Conservation (phyloP, 2,113 vertebrate genomes). For the Vulpes lagopus region DNA sequence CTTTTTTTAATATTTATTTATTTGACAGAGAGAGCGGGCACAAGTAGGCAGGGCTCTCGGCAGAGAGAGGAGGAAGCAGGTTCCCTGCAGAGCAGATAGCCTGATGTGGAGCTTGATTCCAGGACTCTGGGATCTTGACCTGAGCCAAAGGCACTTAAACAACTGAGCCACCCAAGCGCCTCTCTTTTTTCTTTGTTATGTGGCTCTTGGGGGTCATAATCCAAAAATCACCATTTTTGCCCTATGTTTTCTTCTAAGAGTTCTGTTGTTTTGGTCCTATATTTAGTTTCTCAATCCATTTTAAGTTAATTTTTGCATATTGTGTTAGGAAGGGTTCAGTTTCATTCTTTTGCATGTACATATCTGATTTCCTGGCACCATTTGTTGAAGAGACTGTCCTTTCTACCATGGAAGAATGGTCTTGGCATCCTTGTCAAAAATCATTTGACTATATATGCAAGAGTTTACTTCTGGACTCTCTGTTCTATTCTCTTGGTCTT, state of each 20-base stretch:
- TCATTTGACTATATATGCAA: not conserved
- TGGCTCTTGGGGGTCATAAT: not conserved
- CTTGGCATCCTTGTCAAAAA: conserved; percentile 15
- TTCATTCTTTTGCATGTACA: not conserved
- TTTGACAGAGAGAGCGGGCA: no score
- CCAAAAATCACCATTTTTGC: not conserved
- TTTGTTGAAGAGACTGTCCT: not conserved
- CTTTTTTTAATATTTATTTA: not conserved
- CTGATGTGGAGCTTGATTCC: no score
- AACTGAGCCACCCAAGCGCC: no score
- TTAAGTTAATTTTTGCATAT: not conserved
- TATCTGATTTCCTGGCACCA: not conserved
- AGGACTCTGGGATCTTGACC: no score
- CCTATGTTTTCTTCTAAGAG: not conserved
- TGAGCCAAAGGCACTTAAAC: no score
- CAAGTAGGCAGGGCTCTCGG: no score
- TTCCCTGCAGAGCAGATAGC: no score
- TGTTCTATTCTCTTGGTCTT: not conserved
- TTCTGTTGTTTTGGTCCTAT: not conserved
- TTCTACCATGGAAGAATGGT: not conserved
- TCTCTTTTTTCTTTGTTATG: not conserved
- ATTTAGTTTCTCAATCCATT: not conserved
- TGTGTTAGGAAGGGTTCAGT: not conserved
- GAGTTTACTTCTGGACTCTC: not conserved
- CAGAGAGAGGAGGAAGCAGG: no score